Evolutionary conservation across 92 coral and sea anemone genomes (phyloP).

Genomic region (Palythoa grandiflora): DNA sequence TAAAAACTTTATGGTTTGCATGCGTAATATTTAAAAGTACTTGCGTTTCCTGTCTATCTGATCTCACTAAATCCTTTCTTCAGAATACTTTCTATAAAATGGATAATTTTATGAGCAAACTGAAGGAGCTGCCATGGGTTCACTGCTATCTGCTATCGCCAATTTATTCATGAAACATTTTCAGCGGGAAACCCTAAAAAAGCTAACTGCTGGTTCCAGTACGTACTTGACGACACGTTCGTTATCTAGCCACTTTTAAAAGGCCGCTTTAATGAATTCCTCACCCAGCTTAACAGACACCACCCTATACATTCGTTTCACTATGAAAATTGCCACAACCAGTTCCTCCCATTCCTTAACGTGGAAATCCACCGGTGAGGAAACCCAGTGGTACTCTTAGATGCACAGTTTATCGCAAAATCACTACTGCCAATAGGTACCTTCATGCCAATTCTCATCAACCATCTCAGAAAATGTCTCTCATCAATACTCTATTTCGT

Average conservation of each 20-base stretch:
- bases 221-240: background rate
- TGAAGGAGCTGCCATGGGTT: background rate
- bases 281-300: background rate
- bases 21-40: too few relatives aligned
- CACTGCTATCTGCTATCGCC: background rate
- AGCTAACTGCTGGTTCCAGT: background rate
- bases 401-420: background rate
- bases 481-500: conserved; percentile 5
- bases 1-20: too few relatives aligned
- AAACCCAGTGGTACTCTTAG: too few relatives aligned
- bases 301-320: background rate
- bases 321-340: conserved; percentile 16
- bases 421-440: background rate
- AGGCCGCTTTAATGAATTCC: background rate
- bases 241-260: background rate
- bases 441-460: conserved; percentile 10
- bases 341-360: background rate
- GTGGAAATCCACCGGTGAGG: background rate
- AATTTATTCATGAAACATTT: background rate
- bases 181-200: background rate
- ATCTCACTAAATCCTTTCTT: background rate
- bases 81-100: background rate
- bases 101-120: background rate
- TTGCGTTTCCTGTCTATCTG: background rate
- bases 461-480: conserved; percentile 27